phyloP scores from a whole-genome alignment of 2,797 vertebrate genomes.

The Sitta carolinensis region DNA sequence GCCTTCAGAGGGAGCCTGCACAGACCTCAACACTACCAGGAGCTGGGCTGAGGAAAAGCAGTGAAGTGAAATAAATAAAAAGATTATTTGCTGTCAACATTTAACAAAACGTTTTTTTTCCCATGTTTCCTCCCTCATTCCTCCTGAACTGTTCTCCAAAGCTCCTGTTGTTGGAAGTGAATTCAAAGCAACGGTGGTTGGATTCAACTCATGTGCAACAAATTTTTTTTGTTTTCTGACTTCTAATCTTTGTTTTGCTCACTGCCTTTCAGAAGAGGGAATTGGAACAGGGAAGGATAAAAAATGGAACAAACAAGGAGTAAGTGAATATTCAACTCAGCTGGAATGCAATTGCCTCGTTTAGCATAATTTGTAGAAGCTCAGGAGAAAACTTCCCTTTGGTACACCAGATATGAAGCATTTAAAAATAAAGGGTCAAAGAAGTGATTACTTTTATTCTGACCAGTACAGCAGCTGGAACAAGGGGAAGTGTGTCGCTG shows the following conservation, averaged over 20 bases:
- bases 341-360: constrained; percentile 13
- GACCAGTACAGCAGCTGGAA: background rate
- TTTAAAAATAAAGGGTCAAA: background rate
- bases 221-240: background rate
- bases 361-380: background rate
- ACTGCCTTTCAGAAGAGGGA: background rate
- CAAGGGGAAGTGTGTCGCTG: background rate
- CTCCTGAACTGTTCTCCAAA: background rate
- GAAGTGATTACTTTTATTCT: background rate
- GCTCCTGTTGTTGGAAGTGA: background rate
- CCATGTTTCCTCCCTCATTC: background rate
- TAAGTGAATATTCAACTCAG: constrained; percentile 6
- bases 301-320: constrained; percentile 1
- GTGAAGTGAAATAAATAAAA: background rate
- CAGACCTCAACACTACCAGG: background rate
- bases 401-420: background rate
- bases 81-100: background rate
- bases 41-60: background rate
- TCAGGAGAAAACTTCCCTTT: background rate
- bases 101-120: background rate
- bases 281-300: background rate
- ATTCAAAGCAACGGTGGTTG: background rate
- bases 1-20: background rate
- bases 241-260: constrained; percentile 11
- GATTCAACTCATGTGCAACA: background rate